Percentiles rank a stretch among this genome's conserved stretches.
Evolutionary conservation across 2,888 invertebrate species (phyloP).

Genomic region (Chelonus formosanus): DNA sequence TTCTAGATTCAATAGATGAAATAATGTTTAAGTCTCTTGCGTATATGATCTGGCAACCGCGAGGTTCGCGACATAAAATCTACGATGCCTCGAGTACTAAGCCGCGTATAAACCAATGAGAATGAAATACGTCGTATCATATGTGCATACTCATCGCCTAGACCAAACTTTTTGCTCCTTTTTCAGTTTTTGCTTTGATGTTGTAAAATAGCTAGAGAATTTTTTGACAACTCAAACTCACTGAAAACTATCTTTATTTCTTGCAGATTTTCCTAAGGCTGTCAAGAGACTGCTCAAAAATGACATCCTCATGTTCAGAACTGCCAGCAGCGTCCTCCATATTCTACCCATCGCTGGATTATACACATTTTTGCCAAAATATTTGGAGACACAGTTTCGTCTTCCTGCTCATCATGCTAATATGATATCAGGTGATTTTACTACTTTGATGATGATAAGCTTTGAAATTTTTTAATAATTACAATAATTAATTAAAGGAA

Average conservation of each 20-base stretch:
- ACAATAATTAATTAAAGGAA: too few species aligned
- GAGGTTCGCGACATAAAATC: slow-evolving; percentile 35
- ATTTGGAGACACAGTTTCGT: slow-evolving; percentile 91
- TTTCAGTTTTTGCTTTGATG: slow-evolving; percentile 43
- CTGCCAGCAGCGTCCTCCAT: slow-evolving; percentile 89
- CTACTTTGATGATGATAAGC: too few species aligned
- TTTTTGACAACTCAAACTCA: too few species aligned
- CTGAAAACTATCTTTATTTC: too few species aligned
- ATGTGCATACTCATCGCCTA: slow-evolving; percentile 7
- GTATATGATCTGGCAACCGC: slow-evolving; percentile 41
- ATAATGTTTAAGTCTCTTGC: slow-evolving; percentile 1
- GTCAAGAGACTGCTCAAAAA: slow-evolving; percentile 84
- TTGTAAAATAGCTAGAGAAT: too few species aligned
- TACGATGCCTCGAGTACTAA: slow-evolving; percentile 21
- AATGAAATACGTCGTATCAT: slow-evolving; percentile 29
- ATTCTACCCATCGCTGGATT: slow-evolving; percentile 90
- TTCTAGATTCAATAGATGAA: too few species aligned
- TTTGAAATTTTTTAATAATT: too few species aligned
- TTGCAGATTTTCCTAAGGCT: slow-evolving; percentile 78
- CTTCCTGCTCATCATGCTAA: slow-evolving; percentile 89
- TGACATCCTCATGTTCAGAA: slow-evolving; percentile 90
- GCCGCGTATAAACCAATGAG: slow-evolving; percentile 28
- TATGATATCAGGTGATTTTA: slow-evolving; percentile 79
- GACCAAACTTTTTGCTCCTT: neutral
- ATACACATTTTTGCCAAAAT: slow-evolving; percentile 93